phyloP scores from a whole-genome alignment of 1,140 invertebrate species.

The Zaprionus davidi region DNA sequence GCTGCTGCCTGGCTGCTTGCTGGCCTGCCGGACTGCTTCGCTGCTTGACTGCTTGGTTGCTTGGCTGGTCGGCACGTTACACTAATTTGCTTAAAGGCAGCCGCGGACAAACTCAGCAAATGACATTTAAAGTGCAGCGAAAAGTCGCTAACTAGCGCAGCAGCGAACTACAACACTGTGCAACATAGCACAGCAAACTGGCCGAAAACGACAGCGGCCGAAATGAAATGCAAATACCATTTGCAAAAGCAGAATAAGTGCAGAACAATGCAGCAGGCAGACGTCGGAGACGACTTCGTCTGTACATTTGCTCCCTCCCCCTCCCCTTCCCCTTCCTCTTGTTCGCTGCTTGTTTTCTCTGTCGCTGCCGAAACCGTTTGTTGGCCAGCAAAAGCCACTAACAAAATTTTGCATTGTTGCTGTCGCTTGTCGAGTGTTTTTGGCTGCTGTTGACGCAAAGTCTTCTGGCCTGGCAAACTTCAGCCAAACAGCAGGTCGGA shows the following conservation, averaged over 20 bases:
- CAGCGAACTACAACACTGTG: neutral
- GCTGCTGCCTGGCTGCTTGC: conserved; percentile 19
- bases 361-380: conserved; percentile 2
- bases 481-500: neutral
- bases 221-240: conserved; percentile 81
- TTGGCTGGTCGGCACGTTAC: conserved; percentile 34
- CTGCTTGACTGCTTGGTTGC: conserved; percentile 4
- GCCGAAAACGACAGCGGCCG: conserved; percentile 21
- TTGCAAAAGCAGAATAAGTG: conserved; percentile 74
- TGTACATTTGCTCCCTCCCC: neutral
- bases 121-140: conserved; percentile 81
- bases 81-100: conserved; percentile 80
- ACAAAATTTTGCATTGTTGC: conserved; percentile 69
- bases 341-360: neutral
- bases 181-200: neutral
- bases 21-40: neutral
- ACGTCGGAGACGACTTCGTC: conserved; percentile 16
- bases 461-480: conserved; percentile 53
- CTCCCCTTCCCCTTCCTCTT: neutral
- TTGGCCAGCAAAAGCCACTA: conserved; percentile 69
- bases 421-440: conserved; percentile 67
- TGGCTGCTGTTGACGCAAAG: conserved; percentile 75
- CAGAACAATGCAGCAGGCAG: conserved; percentile 59
- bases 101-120: conserved; percentile 71
- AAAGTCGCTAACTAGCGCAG: conserved; percentile 79